Percentiles rank a stretch among this genome's conserved stretches.
Evolutionary conservation across 2,113 vertebrate species (phyloP).

Genomic region (Pandion haliaetus): DNA sequence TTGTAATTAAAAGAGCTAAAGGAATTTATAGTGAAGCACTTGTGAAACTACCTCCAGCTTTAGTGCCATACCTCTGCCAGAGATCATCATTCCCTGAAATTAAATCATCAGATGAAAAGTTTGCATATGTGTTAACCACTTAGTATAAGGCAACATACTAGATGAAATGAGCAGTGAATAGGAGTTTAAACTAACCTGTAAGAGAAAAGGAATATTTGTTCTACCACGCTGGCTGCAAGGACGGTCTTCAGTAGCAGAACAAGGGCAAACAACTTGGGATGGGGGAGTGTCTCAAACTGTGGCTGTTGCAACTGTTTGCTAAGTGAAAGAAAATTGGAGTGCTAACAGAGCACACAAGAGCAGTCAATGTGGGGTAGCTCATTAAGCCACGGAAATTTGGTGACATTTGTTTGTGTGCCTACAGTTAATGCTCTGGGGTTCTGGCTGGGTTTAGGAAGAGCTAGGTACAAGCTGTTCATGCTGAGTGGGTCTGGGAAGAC

Average conservation of each 20-base stretch:
- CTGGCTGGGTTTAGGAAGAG: neutral
- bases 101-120: neutral
- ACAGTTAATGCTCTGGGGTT: neutral
- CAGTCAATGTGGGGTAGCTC: neutral
- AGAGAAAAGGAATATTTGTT: constrained; percentile 2
- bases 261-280: neutral
- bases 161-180: neutral
- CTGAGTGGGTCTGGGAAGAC: neutral
- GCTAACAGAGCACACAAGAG: neutral
- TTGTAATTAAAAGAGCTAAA: neutral
- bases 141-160: neutral
- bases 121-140: neutral
- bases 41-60: neutral
- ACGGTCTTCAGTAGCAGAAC: neutral
- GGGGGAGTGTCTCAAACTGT: neutral
- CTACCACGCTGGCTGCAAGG: neutral
- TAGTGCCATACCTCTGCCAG: neutral
- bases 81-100: neutral
- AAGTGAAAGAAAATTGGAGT: neutral
- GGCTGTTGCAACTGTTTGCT: neutral
- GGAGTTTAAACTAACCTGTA: neutral
- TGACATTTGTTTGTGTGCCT: neutral
- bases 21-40: neutral
- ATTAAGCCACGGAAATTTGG: neutral
- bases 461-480: neutral